Conservation (phyloP, 2,797 vertebrate genomes). For the Clarias platycephalus region DNA sequence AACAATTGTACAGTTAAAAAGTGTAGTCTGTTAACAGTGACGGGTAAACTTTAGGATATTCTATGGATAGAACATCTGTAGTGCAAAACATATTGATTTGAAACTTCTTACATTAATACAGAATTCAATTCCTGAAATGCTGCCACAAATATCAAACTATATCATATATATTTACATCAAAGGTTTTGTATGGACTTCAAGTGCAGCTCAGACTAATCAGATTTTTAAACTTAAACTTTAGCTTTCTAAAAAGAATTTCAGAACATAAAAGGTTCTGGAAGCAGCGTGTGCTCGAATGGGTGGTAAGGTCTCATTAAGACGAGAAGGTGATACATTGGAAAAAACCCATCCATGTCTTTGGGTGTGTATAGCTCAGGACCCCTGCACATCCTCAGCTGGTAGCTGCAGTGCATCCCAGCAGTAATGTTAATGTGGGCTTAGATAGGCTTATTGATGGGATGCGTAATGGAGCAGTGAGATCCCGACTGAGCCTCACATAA, state of each 20-base stretch:
- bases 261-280: neutral
- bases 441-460: conserved; percentile 48
- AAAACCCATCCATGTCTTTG: conserved; percentile 17
- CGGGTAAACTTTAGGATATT: neutral
- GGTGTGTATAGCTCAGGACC: conserved; percentile 36
- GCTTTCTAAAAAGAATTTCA: neutral
- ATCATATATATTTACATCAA: neutral
- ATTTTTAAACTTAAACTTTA: neutral
- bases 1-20: neutral
- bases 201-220: neutral
- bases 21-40: neutral
- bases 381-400: conserved; percentile 25
- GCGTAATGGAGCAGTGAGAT: conserved; percentile 27
- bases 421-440: conserved; percentile 49
- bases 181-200: neutral
- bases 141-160: neutral
- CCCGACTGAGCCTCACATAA: conserved; percentile 32
- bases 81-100: neutral
- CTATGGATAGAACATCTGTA: neutral
- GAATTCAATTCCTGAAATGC: neutral
- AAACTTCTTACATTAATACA: neutral
- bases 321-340: neutral
- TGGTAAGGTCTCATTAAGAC: neutral
- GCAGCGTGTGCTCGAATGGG: neutral
- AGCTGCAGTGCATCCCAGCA: conserved; percentile 26